Conservation (phyloP, 1,140 invertebrate species). For the Papilio xuthus region DNA sequence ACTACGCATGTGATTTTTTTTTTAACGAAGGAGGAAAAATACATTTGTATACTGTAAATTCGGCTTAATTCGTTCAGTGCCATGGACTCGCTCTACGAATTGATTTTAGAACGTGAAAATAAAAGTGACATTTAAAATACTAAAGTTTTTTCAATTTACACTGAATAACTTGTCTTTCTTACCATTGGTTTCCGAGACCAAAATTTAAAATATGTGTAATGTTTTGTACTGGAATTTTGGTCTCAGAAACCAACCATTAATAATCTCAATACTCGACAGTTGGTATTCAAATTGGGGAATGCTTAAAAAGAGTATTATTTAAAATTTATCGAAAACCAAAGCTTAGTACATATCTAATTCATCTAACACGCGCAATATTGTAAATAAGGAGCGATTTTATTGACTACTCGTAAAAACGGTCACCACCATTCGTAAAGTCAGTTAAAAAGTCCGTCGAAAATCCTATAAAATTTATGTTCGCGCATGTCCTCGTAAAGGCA, state of each 20-base stretch:
- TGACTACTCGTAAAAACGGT: slow-evolving; percentile 55
- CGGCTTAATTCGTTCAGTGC: neutral
- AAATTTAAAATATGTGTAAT: too few relatives aligned
- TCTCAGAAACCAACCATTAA: too few relatives aligned
- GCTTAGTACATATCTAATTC: slow-evolving; percentile 23
- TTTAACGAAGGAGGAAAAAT: neutral
- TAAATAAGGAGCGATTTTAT: slow-evolving; percentile 41
- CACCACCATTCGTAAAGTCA: slow-evolving; percentile 54
- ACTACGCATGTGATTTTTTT: neutral
- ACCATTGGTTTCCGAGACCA: too few relatives aligned
- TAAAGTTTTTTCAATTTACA: neutral
- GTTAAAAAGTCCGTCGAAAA: slow-evolving; percentile 60
- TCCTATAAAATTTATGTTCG: slow-evolving; percentile 68
- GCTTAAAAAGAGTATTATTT: neutral
- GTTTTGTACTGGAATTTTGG: too few relatives aligned
- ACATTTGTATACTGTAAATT: neutral
- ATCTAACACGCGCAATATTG: slow-evolving; percentile 35
- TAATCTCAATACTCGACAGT: too few relatives aligned
- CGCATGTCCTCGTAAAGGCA: slow-evolving; percentile 62
- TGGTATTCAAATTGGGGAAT: neutral
- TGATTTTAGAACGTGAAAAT: neutral
- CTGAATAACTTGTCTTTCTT: neutral
- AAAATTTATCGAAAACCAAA: neutral
- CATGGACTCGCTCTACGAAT: neutral
- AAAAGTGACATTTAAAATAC: neutral